Evolutionary conservation across 2,888 invertebrate genomes (phyloP).

Genomic region (Latrodectus hesperus): DNA sequence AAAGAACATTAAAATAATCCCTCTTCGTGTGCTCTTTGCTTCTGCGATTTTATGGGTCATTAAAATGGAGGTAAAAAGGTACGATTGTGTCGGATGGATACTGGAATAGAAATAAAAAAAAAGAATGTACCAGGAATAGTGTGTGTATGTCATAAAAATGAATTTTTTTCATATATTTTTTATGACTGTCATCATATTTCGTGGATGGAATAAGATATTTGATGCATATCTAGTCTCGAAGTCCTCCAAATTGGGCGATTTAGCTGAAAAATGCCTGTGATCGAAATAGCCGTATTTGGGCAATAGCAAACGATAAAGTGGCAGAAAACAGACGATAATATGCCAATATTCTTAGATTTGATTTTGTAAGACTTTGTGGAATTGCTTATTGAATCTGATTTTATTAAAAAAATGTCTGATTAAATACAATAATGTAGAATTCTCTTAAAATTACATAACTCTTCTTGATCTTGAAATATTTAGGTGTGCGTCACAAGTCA

Average conservation of each 20-base stretch:
- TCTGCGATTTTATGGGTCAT: background rate
- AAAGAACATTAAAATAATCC: slow-evolving; percentile 5
- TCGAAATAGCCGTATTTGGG: too few relatives aligned
- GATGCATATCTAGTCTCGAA: background rate
- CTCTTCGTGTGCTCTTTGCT: background rate
- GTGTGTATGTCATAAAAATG: background rate
- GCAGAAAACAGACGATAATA: too few relatives aligned
- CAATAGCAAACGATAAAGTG: too few relatives aligned
- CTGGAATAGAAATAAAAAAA: background rate
- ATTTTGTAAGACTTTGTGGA: too few relatives aligned
- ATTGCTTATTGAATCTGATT: too few relatives aligned
- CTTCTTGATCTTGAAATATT: too few relatives aligned
- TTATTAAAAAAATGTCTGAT: too few relatives aligned
- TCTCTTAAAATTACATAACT: too few relatives aligned
- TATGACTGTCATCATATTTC: slow-evolving; percentile 5
- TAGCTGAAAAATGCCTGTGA: background rate
- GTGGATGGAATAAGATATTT: background rate
- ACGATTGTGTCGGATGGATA: slow-evolving; percentile 5
- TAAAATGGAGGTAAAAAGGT: background rate
- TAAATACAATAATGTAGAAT: too few relatives aligned
- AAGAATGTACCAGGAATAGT: background rate
- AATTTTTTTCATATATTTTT: background rate
- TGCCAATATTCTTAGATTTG: too few relatives aligned
- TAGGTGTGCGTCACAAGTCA: too few relatives aligned
- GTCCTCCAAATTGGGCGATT: background rate